These are phyloP conservation scores for Neoaliturus tenellus DNA, from an alignment of 2,888 invertebrate genomes.

Conservation along the genomic window DNA sequence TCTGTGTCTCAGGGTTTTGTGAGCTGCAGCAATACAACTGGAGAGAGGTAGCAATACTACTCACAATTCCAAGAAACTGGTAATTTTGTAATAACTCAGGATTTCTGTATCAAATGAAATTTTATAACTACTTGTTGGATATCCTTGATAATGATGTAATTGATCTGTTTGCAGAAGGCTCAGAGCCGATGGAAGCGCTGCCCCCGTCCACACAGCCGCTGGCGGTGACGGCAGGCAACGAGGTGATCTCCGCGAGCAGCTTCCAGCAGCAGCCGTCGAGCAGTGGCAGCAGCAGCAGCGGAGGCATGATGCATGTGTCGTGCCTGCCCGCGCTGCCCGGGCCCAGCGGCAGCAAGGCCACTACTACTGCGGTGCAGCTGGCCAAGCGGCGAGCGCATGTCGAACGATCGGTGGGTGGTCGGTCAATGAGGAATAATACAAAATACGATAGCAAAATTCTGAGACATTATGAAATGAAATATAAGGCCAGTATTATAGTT, in stretches of 20 bases:
- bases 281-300: not conserved
- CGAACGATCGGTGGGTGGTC: not conserved
- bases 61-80: too few relatives aligned
- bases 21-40: too few relatives aligned
- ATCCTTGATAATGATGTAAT: not conserved
- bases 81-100: too few relatives aligned
- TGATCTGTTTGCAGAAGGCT: not conserved
- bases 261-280: constrained; percentile 23
- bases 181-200: constrained; percentile 67
- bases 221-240: constrained; percentile 72
- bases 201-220: constrained; percentile 70
- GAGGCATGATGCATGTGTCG: not conserved
- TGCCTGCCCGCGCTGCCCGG: constrained; percentile 44
- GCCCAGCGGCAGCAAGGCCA: constrained; percentile 15
- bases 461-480: too few relatives aligned
- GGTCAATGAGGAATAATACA: too few relatives aligned
- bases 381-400: constrained; percentile 7
- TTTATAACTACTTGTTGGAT: too few relatives aligned
- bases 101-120: too few relatives aligned
- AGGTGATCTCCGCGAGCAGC: constrained; percentile 69
- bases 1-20: too few relatives aligned
- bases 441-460: too few relatives aligned
- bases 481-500: too few relatives aligned
- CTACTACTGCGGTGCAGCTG: not conserved
- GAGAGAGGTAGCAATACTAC: too few relatives aligned